Conservation (phyloP, 2,888 invertebrate species). For the Trisateles emortualis region DNA sequence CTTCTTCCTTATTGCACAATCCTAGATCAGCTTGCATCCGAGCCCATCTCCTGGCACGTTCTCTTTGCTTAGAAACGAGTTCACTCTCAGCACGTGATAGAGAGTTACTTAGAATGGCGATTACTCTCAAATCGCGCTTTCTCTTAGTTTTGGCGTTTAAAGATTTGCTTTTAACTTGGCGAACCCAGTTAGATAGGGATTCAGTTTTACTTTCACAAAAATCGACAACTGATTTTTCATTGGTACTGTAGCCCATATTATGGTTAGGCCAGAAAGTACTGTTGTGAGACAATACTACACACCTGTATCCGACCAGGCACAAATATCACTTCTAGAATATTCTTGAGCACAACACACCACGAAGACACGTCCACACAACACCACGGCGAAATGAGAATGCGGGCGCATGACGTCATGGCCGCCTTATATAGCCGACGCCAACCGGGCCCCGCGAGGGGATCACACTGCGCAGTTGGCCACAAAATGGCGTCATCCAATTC, state of each 20-base stretch:
- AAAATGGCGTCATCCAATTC: conserved; percentile 70
- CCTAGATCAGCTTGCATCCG: conserved; percentile 84
- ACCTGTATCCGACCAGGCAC: conserved; percentile 83
- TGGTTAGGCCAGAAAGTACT: conserved; percentile 65
- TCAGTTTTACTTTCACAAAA: conserved; percentile 86
- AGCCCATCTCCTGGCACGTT: conserved; percentile 88
- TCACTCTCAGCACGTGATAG: conserved; percentile 87
- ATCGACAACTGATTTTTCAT: conserved; percentile 80
- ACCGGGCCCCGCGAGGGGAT: conserved; percentile 48
- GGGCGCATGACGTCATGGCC: conserved; percentile 72
- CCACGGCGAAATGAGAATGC: conserved; percentile 60
- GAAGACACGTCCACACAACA: conserved; percentile 65
- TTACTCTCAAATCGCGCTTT: conserved; percentile 88
- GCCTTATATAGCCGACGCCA: conserved; percentile 65
- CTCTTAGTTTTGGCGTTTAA: conserved; percentile 84
- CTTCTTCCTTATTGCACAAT: conserved; percentile 79
- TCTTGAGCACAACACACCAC: conserved; percentile 72
- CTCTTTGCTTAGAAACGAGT: conserved; percentile 88
- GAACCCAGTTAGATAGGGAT: conserved; percentile 88
- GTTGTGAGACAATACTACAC: conserved; percentile 77
- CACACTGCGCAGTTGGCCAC: conserved; percentile 70
- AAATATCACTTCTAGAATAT: conserved; percentile 62
- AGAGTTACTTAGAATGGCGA: conserved; percentile 88
- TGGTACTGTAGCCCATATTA: conserved; percentile 79
- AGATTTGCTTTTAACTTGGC: conserved; percentile 88